Base-by-base conservation (phyloP, 2,113 vertebrate genomes). In the Stigmatopora argus region DNA sequence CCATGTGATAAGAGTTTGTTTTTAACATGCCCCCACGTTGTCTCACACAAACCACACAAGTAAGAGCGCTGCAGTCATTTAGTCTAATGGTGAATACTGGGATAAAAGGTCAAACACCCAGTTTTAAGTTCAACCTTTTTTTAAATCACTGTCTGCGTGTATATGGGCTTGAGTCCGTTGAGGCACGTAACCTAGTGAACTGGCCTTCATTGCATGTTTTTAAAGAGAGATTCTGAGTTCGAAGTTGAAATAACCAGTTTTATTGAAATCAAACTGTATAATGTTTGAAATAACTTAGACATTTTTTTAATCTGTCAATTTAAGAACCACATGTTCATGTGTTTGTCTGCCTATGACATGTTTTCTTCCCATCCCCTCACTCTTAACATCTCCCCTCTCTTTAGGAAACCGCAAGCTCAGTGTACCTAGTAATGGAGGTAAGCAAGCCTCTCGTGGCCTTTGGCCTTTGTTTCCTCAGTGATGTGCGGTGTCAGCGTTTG, bases 341-440 rank as follows among this genome's bases (percentile, higher is more conserved):
- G 31, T 71, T 65, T 70, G 72, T 77, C 69, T 75, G 65, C 51
- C 57, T 47, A 65, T 73, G 63, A 74, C 70, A n/a, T 70, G 64
- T 89, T 46, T 90, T 10, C 78, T 74, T 85, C 19, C 60, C 34
- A 15, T 5, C 4, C 65, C 17, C 47, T 34, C 11, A 4, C 67
- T 65, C 69, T 75, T 79, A 31, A 31, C 26, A 73, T 81, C 78
- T 72, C 53, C 12, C 14, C 46, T 64, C 61, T 65, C 75, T 85
- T 49, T 76, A 99, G 97, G 97, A 99, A 80, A 90, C 96, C 82
- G 95, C 94, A 69, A 98, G 93, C 83, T 98, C 94, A 3, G 96
- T 98, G 83, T 98, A 97, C 80, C 90, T 99, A 89, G 97, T 98
- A 72, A 99, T 99, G 97, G 97, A 99, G 96, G 97, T 98, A 88